A percentile compares a stretch with the other conserved stretches of the same genome.
phyloP scores from a whole-genome alignment of 2,888 invertebrate genomes.

The Eulithis testata region DNA sequence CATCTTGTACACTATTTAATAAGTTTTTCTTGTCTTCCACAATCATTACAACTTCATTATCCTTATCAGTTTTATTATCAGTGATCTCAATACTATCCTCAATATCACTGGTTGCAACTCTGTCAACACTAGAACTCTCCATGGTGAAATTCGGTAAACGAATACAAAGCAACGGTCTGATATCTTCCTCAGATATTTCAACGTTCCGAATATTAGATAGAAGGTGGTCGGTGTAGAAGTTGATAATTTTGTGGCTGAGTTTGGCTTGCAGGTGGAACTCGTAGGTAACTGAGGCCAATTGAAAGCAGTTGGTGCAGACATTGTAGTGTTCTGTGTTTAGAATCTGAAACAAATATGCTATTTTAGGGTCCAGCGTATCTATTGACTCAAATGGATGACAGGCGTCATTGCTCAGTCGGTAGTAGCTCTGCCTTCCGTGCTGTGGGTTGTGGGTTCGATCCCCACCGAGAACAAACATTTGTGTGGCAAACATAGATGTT shows the following conservation, averaged over 20 bases:
- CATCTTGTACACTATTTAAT: conserved; percentile 45
- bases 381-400: no score
- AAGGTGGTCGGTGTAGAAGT: conserved; percentile 61
- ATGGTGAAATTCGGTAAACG: conserved; percentile 54
- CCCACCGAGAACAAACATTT: no score
- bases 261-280: conserved; percentile 63
- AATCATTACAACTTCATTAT: conserved; percentile 51
- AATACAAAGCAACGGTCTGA: conserved; percentile 53
- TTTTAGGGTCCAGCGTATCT: no score
- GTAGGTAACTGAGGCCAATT: conserved; percentile 61
- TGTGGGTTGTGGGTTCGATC: no score
- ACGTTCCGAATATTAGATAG: conserved; percentile 52
- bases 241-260: conserved; percentile 59
- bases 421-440: no score
- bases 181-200: conserved; percentile 46
- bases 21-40: conserved; percentile 55
- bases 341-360: conserved; percentile 52
- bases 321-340: conserved; percentile 54
- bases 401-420: no score
- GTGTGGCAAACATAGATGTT: no score
- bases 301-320: conserved; percentile 67
- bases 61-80: conserved; percentile 22
- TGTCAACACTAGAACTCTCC: conserved; percentile 51
- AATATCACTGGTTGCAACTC: conserved; percentile 42
- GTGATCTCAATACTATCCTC: conserved; percentile 4